Conservation (phyloP, 2,113 vertebrate species). For the Cyprinodon variegatus region DNA sequence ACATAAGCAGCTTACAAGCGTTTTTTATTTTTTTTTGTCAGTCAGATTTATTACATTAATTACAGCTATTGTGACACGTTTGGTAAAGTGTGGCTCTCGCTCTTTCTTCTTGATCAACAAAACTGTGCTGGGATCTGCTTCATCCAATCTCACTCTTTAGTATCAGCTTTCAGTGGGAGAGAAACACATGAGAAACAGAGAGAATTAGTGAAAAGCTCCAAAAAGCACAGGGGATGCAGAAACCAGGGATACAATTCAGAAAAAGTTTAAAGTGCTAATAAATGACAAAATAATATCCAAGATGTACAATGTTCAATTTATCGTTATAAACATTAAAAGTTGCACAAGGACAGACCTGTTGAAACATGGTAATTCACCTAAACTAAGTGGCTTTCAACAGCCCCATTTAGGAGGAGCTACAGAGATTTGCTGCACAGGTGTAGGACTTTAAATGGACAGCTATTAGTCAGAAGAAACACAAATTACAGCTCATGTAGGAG, state of each 20-base stretch:
- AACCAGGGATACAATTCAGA: constrained; percentile 1
- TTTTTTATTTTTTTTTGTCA: constrained; percentile 52
- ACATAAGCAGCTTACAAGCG: constrained; percentile 60
- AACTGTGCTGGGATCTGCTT: constrained; percentile 42
- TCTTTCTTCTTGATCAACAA: constrained; percentile 29
- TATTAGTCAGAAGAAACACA: too few relatives aligned
- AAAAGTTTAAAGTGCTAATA: constrained; percentile 5
- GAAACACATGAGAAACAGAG: neutral
- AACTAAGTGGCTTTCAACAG: too few relatives aligned
- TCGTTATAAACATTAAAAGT: neutral
- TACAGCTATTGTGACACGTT: constrained; percentile 56
- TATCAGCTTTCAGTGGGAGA: neutral
- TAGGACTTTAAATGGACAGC: too few relatives aligned
- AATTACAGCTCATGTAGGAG: too few relatives aligned
- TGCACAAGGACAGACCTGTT: too few relatives aligned
- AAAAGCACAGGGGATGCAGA: neutral
- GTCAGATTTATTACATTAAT: constrained; percentile 72
- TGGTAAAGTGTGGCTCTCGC: constrained; percentile 38
- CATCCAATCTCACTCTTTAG: constrained; percentile 32
- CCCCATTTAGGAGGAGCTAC: too few relatives aligned
- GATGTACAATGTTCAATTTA: neutral
- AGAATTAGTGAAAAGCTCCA: neutral
- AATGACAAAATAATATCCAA: neutral
- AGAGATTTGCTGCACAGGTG: too few relatives aligned
- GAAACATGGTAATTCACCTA: too few relatives aligned